Evolutionary conservation across 2,797 vertebrate species (phyloP), one percentile per base, ranked within the genome.

Genomic region (Ctenopoma kingsleyae): DNA sequence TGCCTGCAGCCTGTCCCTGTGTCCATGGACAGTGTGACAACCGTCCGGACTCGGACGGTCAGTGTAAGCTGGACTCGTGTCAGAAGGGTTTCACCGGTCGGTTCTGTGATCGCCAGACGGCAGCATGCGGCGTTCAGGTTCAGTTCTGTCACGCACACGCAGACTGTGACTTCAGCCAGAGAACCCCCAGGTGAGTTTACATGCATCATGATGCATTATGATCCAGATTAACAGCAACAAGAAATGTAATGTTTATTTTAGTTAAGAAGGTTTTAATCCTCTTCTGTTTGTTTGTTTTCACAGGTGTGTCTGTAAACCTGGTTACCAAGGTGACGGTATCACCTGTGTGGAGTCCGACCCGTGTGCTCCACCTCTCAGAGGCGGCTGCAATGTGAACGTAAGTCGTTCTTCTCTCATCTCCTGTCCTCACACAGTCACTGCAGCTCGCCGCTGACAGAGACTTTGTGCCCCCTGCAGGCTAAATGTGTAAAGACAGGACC

Each of bases 281-380:
- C 0, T 10, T 48, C 8, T 8, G 3, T 32, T n/a, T 48, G 23
- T 30, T 2, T 32, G 22, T 48, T 27, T 30, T 72, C 40, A 1
- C 58, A 98, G 97, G 76, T 99, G 98, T 81, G 77, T 96, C 23
- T 99, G 98, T 90, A 96, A 96, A 75, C 78, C 90, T 35, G 97
- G 97, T 57, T 99, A 94, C 8, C 88, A 95, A 80, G 98, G 97
- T 1, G 96, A 98, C 6, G 97, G 98, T 12, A 87, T 88, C 50
- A 89, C 85, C 64, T 99, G 98, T 49, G 93, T 85, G 43, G 93
- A 96, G 80, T 73, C 41, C 0, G 95, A 98, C 79, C 93, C 95
- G 0, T 99, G 98, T 58, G 57, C 84, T 15, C 85, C 67, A 22
- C 91, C 91, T 7, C 80, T 53, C 12, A 86, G 90, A 2, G 94